Evolutionary conservation across 2,888 invertebrate genomes (phyloP).

Genomic region (Tridacna crocea): DNA sequence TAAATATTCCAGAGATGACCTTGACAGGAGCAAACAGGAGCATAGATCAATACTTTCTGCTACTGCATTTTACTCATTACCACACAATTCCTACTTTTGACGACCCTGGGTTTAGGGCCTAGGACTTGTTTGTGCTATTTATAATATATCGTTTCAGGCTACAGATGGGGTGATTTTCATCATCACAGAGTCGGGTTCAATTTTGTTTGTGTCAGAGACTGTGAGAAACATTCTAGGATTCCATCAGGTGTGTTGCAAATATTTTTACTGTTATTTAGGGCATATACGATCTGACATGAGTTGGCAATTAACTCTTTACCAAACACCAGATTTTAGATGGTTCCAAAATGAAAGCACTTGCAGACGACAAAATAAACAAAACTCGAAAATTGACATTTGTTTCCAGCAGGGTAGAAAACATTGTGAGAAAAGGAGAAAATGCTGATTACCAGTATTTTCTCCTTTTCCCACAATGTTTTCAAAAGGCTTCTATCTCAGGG

Average conservation of each 20-base stretch:
- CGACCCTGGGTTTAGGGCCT: too few species aligned
- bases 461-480: too few species aligned
- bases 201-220: constrained; percentile 93
- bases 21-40: too few species aligned
- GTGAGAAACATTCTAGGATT: constrained; percentile 94
- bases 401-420: neutral
- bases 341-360: neutral
- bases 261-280: neutral
- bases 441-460: too few species aligned
- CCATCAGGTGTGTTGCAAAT: constrained; percentile 88
- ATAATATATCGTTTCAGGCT: constrained; percentile 67
- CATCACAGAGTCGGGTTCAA: constrained; percentile 91
- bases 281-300: too few species aligned
- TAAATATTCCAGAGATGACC: too few species aligned
- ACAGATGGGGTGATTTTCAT: constrained; percentile 93
- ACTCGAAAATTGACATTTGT: neutral
- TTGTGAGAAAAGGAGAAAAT: neutral
- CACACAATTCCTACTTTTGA: too few species aligned
- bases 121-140: too few species aligned
- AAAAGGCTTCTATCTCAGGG: too few species aligned
- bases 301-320: too few species aligned
- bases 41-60: too few species aligned
- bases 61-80: too few species aligned
- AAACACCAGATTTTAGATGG: neutral
- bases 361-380: neutral